These are phyloP conservation scores for Myoxocephalus aenaeus DNA, from an alignment of 2,797 vertebrate species.

Conservation along the genomic window DNA sequence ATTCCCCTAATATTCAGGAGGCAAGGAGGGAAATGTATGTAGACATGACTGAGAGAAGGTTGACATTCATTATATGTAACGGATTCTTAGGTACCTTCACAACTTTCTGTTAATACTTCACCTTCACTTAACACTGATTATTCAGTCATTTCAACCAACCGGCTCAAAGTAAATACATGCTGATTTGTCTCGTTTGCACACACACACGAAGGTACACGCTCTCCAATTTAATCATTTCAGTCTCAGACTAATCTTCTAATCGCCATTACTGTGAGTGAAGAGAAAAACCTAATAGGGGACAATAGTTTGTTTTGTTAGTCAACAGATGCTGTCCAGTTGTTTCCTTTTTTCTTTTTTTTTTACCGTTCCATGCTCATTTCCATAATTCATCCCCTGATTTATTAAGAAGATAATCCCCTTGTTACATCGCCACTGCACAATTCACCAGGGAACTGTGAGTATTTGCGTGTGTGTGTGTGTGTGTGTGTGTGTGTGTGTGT, in stretches of 20 bases:
- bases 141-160: background rate
- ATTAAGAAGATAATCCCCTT: constrained; percentile 77
- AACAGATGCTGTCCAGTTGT: constrained; percentile 71
- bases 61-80: background rate
- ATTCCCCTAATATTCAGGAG: background rate
- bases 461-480: constrained; percentile 18
- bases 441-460: constrained; percentile 55
- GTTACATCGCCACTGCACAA: constrained; percentile 53
- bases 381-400: constrained; percentile 76
- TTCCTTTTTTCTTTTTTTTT: constrained; percentile 26
- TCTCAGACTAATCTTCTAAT: constrained; percentile 61
- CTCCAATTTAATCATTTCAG: constrained; percentile 57
- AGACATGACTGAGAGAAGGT: background rate
- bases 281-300: constrained; percentile 36
- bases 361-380: constrained; percentile 61
- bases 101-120: background rate
- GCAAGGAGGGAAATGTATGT: background rate
- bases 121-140: constrained; percentile 1
- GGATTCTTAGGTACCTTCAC: background rate
- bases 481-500: constrained; percentile 22
- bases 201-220: background rate
- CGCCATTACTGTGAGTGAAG: constrained; percentile 48
- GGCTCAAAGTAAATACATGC: background rate
- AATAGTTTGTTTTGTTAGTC: constrained; percentile 63
- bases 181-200: background rate